Percentiles rank a stretch among this genome's conserved stretches.
These are phyloP conservation scores for Distichodus sexfasciatus DNA, from an alignment of 2,797 vertebrate genomes.

Conservation along the genomic window DNA sequence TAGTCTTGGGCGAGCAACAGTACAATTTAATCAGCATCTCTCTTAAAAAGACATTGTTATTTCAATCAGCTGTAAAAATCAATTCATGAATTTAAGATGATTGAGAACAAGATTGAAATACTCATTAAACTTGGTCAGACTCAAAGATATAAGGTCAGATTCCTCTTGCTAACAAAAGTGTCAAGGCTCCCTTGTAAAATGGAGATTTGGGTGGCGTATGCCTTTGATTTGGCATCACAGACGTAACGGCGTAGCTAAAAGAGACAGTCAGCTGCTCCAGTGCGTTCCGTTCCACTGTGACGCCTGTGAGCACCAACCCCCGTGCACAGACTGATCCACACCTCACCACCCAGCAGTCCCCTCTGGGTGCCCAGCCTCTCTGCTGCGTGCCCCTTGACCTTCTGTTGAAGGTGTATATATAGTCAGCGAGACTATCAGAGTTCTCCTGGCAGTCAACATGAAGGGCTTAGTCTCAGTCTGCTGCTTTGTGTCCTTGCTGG, in stretches of 20 bases:
- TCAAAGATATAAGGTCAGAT: not conserved
- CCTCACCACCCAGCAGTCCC: constrained; percentile 54
- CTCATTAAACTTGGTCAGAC: not conserved
- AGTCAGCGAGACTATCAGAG: constrained; percentile 73
- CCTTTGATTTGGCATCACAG: constrained; percentile 30
- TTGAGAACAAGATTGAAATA: not conserved
- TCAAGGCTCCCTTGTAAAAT: constrained; percentile 1
- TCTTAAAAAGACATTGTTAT: not conserved
- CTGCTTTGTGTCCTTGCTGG: constrained; percentile 83
- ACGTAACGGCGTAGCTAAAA: constrained; percentile 52
- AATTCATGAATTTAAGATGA: not conserved
- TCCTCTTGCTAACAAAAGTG: constrained; percentile 1
- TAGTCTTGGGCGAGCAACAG: not conserved
- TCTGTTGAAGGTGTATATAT: constrained; percentile 86
- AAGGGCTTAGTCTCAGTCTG: constrained; percentile 87
- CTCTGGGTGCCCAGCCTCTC: constrained; percentile 57
- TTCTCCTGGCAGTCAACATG: constrained; percentile 97
- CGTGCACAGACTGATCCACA: constrained; percentile 28
- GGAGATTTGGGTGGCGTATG: not conserved
- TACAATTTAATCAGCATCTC: not conserved
- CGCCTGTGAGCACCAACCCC: constrained; percentile 51
- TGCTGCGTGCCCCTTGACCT: constrained; percentile 75
- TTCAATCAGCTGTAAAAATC: not conserved
- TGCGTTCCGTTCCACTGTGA: constrained; percentile 46
- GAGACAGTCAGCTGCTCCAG: constrained; percentile 62